Evolutionary conservation across 2,888 invertebrate species (phyloP).

Genomic region (Axea sp.): DNA sequence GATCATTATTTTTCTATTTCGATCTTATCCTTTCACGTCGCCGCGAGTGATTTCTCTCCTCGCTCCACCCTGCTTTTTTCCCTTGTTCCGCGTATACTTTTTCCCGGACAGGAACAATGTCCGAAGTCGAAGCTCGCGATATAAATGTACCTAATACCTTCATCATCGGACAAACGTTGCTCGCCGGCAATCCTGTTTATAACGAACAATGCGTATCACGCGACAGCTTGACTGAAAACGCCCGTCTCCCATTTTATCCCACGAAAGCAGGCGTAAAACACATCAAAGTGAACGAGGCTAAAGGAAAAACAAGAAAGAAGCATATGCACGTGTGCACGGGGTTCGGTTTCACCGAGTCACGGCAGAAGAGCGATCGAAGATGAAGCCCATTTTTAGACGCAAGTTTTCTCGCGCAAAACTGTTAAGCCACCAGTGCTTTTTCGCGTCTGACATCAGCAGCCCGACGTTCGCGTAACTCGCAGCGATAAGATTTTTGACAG

Average conservation of each 20-base stretch:
- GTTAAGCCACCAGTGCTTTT: constrained; percentile 21
- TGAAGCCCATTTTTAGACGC: constrained; percentile 44
- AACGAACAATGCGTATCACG: constrained; percentile 73
- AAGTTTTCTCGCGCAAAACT: constrained; percentile 20
- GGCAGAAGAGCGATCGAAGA: constrained; percentile 40
- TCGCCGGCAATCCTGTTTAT: constrained; percentile 66
- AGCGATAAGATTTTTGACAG: neutral
- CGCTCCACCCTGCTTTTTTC: constrained; percentile 1
- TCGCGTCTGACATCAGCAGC: constrained; percentile 23
- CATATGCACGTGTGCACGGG: constrained; percentile 24
- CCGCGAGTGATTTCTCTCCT: constrained; percentile 24
- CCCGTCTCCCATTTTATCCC: constrained; percentile 53
- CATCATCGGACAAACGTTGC: constrained; percentile 43
- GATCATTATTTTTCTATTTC: constrained; percentile 41
- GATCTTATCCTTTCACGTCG: constrained; percentile 25
- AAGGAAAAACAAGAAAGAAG: constrained; percentile 58
- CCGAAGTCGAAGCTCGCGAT: constrained; percentile 21
- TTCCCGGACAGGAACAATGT: constrained; percentile 38
- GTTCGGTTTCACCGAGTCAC: constrained; percentile 44
- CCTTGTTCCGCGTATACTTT: neutral
- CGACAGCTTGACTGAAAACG: constrained; percentile 71
- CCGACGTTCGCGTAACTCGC: constrained; percentile 22
- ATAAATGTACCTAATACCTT: constrained; percentile 36
- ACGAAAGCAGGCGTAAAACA: constrained; percentile 54
- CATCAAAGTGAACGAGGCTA: constrained; percentile 52